Base-by-base conservation (phyloP, 2,797 vertebrate species). In the Nannoperca obscura region DNA sequence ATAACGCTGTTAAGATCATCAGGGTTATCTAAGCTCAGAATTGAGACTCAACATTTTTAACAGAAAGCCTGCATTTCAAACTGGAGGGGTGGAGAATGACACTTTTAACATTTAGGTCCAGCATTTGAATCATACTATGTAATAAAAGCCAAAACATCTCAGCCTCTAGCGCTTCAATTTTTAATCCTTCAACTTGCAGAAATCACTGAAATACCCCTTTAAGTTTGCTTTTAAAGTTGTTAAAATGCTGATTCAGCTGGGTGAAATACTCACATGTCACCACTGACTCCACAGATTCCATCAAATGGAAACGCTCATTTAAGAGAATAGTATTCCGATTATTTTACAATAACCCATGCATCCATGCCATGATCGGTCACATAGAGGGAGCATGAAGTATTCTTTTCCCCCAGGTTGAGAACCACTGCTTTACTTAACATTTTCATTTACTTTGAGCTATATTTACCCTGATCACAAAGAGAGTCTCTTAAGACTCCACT, bases 401-500 rank as follows among this genome's bases (percentile, higher is more conserved):
- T 32, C 46, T 34, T 19, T 65, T 11, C 64, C 71, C 67, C 6
- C 75, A 63, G 47, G 70, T 85, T 52, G 32, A 84, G 53, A 74
- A 57, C 74, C 85, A 62, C 53, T 1, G 11, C 78, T 55, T 53
- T 9, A 1, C 73, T 86, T 75, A 82, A 76, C 70, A 3, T 64
- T 80, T 74, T 88, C 82, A 86, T 88, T 86, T 83, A 88, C 87
- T 88, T 89, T 78, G 67, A 84, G 85, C 85, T 86, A 78, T 76
- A 89, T 89, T 88, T 86, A 86, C 83, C 76, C 66, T 0, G 44
- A 84, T 87, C 86, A 85, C 87, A 91, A 87, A 88, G 84, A 62
- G 71, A 86, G 62, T 84, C 88, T 89, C 84, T 88, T 85, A 82
- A 87, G 86, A 76, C 81, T 71, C 71, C 75, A 66, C 87, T 89